phyloP scores from a whole-genome alignment of 2,113 vertebrate species.

The Osmerus eperlanus region DNA sequence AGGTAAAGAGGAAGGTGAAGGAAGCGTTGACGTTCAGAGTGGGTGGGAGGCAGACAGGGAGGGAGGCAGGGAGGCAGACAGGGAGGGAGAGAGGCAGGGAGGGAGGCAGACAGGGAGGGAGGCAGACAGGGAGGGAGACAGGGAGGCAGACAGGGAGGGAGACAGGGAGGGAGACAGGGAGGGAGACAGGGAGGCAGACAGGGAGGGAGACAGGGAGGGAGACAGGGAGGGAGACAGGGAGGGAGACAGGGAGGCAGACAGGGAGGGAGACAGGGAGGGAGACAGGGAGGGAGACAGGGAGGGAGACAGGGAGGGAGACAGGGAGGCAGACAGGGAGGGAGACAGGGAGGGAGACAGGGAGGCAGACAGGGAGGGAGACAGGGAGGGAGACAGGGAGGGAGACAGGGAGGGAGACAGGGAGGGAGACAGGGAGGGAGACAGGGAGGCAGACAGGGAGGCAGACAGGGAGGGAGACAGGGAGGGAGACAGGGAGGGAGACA shows the following conservation, averaged over 20 bases:
- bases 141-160: conserved; percentile 4
- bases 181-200: neutral
- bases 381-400: neutral
- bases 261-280: too few species aligned
- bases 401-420: conserved; percentile 5
- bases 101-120: neutral
- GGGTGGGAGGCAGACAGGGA: too few species aligned
- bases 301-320: neutral
- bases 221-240: too few species aligned
- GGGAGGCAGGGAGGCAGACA: too few species aligned
- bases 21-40: too few species aligned
- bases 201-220: neutral
- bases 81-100: neutral
- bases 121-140: neutral
- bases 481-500: too few species aligned
- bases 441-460: neutral
- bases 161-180: neutral
- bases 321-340: neutral
- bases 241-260: too few species aligned
- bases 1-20: neutral
- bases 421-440: neutral
- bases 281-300: too few species aligned
- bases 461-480: neutral
- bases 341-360: neutral
- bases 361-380: neutral